These are phyloP conservation scores for Prosopocoilus inquinatus DNA, from an alignment of 2,888 invertebrate species.

Conservation along the genomic window DNA sequence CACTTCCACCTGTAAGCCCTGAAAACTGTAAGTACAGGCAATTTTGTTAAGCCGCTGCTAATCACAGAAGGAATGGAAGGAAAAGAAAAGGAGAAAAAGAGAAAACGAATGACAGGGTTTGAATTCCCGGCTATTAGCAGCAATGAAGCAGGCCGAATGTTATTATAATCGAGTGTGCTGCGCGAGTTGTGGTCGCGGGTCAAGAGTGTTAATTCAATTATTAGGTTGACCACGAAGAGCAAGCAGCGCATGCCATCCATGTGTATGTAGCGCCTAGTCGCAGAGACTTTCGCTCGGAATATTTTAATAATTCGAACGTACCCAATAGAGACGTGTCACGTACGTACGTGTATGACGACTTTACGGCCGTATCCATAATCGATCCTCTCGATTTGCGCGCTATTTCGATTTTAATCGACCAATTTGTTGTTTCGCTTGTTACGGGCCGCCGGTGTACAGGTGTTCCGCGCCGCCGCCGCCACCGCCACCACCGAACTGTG, in stretches of 20 bases:
- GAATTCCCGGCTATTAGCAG: conserved; percentile 17
- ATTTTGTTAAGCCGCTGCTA: too few species aligned
- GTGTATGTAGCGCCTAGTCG: background rate
- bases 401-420: background rate
- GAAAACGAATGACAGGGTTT: conserved; percentile 10
- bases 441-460: background rate
- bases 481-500: too few species aligned
- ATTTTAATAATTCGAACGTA: conserved; percentile 19
- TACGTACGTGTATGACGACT: background rate
- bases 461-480: too few species aligned
- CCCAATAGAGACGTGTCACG: conserved; percentile 6
- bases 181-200: conserved; percentile 23
- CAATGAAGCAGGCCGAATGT: conserved; percentile 18
- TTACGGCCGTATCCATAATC: background rate
- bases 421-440: background rate
- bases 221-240: conserved; percentile 13
- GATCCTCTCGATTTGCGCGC: too few species aligned
- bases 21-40: too few species aligned
- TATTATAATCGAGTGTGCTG: conserved; percentile 20
- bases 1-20: too few species aligned
- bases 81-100: conserved; percentile 9
- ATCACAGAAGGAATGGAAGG: too few species aligned
- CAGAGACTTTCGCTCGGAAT: conserved; percentile 16
- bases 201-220: conserved; percentile 28
- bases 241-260: background rate